A percentile compares a stretch with the other conserved stretches of the same genome.
These are phyloP conservation scores for Cephus runcator DNA, from an alignment of 2,888 invertebrate genomes.

Conservation along the genomic window DNA sequence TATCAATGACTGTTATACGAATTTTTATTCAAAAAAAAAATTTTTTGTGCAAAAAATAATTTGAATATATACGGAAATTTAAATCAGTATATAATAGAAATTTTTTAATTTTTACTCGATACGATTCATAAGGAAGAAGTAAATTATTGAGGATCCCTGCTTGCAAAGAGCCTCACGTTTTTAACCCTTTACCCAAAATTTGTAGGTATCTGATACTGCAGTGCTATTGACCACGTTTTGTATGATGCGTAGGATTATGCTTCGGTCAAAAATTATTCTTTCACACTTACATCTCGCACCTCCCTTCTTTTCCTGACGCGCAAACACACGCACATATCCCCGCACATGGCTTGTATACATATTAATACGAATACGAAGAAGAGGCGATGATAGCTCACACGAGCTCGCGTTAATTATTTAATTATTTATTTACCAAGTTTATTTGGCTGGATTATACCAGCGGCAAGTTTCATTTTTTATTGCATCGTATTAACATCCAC, in stretches of 20 bases:
- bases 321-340: neutral
- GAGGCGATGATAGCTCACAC: neutral
- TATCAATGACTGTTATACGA: no score
- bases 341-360: neutral
- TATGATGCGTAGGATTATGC: neutral
- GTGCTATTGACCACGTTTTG: neutral
- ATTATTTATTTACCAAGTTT: constrained; percentile 56
- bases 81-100: neutral
- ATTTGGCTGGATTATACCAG: constrained; percentile 44
- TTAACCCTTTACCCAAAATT: constrained; percentile 8
- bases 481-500: constrained; percentile 37
- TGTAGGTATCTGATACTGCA: neutral
- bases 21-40: no score
- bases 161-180: constrained; percentile 6
- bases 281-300: neutral
- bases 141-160: neutral
- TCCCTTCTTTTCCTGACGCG: neutral
- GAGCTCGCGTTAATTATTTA: constrained; percentile 49
- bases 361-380: neutral
- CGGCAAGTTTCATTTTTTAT: constrained; percentile 52
- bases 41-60: no score
- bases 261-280: neutral
- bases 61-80: no score
- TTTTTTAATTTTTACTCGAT: neutral
- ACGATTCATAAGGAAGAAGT: neutral